Evolutionary conservation across 2,888 invertebrate genomes (phyloP).

Genomic region (Melieria omissa): DNA sequence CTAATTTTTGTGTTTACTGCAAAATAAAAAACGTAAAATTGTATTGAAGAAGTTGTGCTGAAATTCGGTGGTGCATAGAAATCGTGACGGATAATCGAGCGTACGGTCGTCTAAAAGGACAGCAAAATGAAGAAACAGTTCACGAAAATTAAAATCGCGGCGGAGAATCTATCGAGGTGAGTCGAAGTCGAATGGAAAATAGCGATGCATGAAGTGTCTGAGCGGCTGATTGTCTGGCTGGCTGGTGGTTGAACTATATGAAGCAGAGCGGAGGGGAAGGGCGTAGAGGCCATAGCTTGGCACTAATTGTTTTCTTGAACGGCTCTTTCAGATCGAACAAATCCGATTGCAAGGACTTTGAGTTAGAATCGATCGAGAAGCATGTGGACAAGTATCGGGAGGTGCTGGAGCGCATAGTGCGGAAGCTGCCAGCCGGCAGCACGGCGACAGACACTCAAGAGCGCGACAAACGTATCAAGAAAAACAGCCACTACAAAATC

Average conservation of each 20-base stretch:
- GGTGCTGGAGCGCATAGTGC: constrained; percentile 66
- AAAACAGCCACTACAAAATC: constrained; percentile 85
- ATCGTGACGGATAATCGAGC: background rate
- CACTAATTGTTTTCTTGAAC: background rate
- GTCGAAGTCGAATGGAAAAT: constrained; percentile 25
- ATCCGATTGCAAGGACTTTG: constrained; percentile 61
- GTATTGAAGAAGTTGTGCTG: constrained; percentile 27
- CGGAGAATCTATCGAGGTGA: constrained; percentile 66
- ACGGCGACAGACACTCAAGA: constrained; percentile 66
- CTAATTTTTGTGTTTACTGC: constrained; percentile 48
- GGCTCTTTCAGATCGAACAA: constrained; percentile 45
- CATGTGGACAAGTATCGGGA: constrained; percentile 66
- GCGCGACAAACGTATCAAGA: constrained; percentile 82
- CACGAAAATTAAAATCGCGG: constrained; percentile 67
- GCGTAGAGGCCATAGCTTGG: background rate
- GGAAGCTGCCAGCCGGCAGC: constrained; percentile 61
- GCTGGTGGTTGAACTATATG: background rate
- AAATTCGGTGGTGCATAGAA: constrained; percentile 37
- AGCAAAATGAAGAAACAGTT: constrained; percentile 66
- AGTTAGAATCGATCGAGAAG: constrained; percentile 62
- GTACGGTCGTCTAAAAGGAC: constrained; percentile 14
- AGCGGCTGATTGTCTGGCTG: constrained; percentile 25
- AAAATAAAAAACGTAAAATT: constrained; percentile 17
- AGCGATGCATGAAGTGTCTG: background rate
- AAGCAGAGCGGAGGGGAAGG: no score